Evolutionary conservation across 2,797 vertebrate genomes (phyloP).

Genomic region (Cottoperca gobio): DNA sequence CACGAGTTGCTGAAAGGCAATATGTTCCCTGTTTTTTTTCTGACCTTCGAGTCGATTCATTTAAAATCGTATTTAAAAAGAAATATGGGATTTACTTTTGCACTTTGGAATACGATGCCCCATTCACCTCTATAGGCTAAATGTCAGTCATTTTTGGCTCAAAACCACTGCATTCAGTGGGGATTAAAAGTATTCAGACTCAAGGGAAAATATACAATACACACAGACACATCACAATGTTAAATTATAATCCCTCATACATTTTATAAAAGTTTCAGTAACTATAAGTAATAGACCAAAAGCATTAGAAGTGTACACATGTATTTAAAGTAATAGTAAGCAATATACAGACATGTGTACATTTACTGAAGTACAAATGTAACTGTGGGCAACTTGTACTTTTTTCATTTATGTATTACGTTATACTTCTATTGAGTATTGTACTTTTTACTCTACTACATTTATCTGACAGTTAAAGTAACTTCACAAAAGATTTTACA

Average conservation of each 20-base stretch:
- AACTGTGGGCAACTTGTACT: too few relatives aligned
- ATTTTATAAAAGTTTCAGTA: neutral
- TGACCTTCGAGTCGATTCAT: constrained; percentile 14
- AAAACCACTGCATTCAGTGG: neutral
- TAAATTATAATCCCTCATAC: neutral
- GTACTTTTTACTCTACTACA: neutral
- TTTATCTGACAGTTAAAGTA: neutral
- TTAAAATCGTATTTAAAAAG: constrained; percentile 21
- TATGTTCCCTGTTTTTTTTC: constrained; percentile 15
- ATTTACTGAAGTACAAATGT: too few relatives aligned
- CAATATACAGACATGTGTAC: neutral
- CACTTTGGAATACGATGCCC: neutral
- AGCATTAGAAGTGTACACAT: neutral
- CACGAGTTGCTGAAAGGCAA: constrained; percentile 26
- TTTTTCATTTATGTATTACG: too few relatives aligned
- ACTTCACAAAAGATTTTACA: neutral
- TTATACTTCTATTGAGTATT: neutral
- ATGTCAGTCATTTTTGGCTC: constrained; percentile 19
- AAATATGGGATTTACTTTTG: constrained; percentile 12
- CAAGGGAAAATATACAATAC: neutral
- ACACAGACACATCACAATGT: neutral
- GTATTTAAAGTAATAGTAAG: too few relatives aligned
- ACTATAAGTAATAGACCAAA: neutral
- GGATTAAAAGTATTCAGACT: neutral
- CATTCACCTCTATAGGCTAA: neutral